Conservation (phyloP, 1,140 invertebrate species). For the Lerema accius region DNA sequence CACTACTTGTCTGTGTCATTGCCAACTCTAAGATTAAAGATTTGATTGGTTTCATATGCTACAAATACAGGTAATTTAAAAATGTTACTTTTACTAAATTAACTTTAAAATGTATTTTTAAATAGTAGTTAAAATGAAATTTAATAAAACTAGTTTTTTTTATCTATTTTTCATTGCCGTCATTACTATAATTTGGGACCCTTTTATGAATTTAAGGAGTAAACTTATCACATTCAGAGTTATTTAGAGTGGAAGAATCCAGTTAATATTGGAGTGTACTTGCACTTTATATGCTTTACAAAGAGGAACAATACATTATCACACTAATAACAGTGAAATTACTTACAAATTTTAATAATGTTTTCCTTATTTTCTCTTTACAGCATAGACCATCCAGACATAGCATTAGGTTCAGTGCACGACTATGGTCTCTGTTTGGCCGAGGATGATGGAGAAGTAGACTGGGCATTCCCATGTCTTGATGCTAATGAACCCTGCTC, state of each 20-base stretch:
- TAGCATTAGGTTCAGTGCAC: constrained; percentile 83
- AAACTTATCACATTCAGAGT: no score
- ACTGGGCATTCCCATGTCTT: constrained; percentile 95
- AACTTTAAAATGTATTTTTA: no score
- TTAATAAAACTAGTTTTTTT: not conserved
- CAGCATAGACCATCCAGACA: constrained; percentile 85
- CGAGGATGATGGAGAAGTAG: constrained; percentile 98
- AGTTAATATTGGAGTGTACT: no score
- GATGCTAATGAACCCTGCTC: constrained; percentile 93
- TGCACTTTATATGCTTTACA: no score
- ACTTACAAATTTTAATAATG: constrained; percentile 9
- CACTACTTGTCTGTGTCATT: constrained; percentile 91
- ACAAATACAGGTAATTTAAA: constrained; percentile 87
- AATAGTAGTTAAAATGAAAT: no score
- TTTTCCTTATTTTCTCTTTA: constrained; percentile 42
- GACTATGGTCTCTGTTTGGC: constrained; percentile 95
- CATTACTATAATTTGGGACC: no score
- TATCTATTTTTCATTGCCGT: no score
- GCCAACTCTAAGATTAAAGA: constrained; percentile 94
- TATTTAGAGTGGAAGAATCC: no score
- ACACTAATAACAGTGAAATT: no score
- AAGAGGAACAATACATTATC: no score
- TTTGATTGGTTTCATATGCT: constrained; percentile 96
- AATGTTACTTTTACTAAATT: no score
- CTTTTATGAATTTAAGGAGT: no score